Evolutionary conservation across 1,140 invertebrate genomes (phyloP), one percentile per base, ranked within the genome.

Genomic region (Batillaria attramentaria): DNA sequence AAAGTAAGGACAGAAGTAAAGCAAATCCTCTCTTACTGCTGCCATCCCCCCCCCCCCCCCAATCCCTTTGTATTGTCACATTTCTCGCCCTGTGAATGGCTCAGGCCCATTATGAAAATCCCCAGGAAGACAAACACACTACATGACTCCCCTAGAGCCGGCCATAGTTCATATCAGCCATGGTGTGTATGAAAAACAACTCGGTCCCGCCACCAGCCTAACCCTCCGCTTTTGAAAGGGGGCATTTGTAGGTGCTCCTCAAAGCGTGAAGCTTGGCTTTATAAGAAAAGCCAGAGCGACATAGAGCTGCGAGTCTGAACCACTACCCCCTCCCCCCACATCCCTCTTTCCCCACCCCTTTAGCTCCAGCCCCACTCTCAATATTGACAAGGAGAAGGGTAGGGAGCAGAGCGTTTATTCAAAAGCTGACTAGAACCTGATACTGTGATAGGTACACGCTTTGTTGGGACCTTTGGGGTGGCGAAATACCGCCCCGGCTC

Each of bases 71-170:
- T n/a, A n/a, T n/a, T n/a, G n/a, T n/a, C n/a, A n/a, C n/a, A n/a
- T n/a, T 62, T 62, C 57, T 62, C 57, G 57, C 57, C 57, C 57
- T 62, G 57, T 62, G 57, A 62, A 62, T 62, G 28, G 57, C 57
- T n/a, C 28, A 28, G 31, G 13, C 57, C 57, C 57, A 62, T 62
- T 16, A 62, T 62, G 57, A 62, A 62, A 62, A 62, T 8, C 57
- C 57, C 8, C 20, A 28, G 57, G 13, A 62, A 62, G 57, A 62
- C 57, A 62, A 62, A 62, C 57, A 62, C 57, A 28, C 57, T 62
- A 62, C 57, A 62, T 28, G 57, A 62, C 57, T 62, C 57, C 57
- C 28, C 31, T 28, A 62, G 57, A n/a, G 28, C 57, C 8, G 13
- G 28, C 5, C 20, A 13, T 28, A 28, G 13, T 62, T 13, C 57